These are phyloP conservation scores for Pyrrhosoma nymphula DNA, from an alignment of 2,888 invertebrate species.

Conservation along the genomic window DNA sequence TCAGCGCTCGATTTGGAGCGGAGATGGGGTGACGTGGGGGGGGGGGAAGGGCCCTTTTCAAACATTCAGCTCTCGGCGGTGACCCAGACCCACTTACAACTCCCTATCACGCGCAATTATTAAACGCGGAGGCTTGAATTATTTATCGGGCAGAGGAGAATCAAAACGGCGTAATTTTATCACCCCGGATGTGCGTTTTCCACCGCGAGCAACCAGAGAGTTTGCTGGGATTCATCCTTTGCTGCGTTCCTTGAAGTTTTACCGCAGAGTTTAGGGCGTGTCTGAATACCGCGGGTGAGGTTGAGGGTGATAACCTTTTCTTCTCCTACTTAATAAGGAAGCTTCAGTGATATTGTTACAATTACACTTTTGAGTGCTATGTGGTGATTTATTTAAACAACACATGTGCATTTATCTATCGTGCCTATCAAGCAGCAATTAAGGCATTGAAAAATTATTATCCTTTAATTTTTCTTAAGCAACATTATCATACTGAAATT, in stretches of 20 bases:
- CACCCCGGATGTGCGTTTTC: background rate
- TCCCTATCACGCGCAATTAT: background rate
- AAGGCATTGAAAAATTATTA: too few relatives aligned
- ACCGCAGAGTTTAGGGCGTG: background rate
- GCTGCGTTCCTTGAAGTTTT: background rate
- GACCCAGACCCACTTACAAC: background rate
- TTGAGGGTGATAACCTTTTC: too few relatives aligned
- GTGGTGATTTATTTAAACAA: too few relatives aligned
- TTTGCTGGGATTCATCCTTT: background rate
- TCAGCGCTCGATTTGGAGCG: background rate
- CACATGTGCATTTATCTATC: too few relatives aligned
- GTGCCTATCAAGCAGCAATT: too few relatives aligned
- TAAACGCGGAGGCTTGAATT: background rate
- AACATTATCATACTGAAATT: too few relatives aligned
- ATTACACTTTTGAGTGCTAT: too few relatives aligned
- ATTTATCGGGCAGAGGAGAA: background rate
- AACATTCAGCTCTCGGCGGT: background rate
- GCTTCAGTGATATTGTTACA: too few relatives aligned
- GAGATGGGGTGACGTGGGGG: background rate
- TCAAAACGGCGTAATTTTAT: background rate
- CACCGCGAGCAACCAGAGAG: background rate
- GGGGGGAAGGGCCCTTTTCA: background rate
- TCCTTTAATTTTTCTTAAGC: too few relatives aligned
- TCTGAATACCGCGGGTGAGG: too few relatives aligned
- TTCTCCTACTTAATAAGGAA: too few relatives aligned